Evolutionary conservation across 2,113 vertebrate species (phyloP), one percentile per base, ranked within the genome.

Genomic region (Ovis canadensis): DNA sequence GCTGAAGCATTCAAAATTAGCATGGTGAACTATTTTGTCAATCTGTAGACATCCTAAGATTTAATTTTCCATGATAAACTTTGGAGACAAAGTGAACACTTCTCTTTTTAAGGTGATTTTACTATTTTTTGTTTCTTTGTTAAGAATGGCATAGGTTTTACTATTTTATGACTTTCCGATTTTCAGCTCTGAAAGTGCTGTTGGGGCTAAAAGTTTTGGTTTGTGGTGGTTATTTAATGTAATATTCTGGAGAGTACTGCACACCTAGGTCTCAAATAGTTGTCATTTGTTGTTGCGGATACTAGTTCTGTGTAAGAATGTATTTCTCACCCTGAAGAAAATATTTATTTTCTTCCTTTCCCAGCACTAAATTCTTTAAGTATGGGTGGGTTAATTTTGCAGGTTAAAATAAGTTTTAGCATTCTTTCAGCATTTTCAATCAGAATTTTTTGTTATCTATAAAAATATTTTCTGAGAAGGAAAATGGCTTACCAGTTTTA

Each of bases 391-490:
- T 71, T 92, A 31, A 60, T 93, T 83, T 78, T 86, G 11, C 16
- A 94, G 82, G 74, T 89, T 93, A 74, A 62, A 83, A 40, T 36
- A 29, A 7, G 43, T 84, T 89, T 92, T 64, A 91, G 60, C 14
- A 23, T 91, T 90, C 23, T 86, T 97, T 62, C 9, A 78, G 52
- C 33, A 27, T 86, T 97, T 97, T 74, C 43, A 78, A 82, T 94
- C 17, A 84, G 5, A 15, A 3, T 52, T 96, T 91, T 90, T 91
- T 91, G 40, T 52, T 81, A 50, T n/a, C 15, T 74, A 3, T 83
- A 60, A 91, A 59, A 90, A 52, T 71, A 29, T 54, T 93, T 91
- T 78, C 60, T 96, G 80, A 94, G 84, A 89, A 90, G 50, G 52
- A 29, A 59, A 62, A 83, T 57, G 21, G 64, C 36, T 10, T 94